Conservation (phyloP, 2,113 vertebrate genomes). For the Phainopepla nitens region DNA sequence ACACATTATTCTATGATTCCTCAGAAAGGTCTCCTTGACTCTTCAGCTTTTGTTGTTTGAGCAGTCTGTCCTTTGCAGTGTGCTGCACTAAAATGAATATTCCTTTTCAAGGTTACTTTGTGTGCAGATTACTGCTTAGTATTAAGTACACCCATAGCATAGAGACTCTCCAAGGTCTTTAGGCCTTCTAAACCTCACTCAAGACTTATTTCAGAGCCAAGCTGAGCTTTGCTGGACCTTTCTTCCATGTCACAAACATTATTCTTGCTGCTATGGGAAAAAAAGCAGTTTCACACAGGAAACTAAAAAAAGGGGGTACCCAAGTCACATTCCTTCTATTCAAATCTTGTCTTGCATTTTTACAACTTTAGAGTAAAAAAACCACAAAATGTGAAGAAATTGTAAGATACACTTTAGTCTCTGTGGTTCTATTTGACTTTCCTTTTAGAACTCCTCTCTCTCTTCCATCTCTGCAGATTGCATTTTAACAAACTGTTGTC, state of each 20-base stretch:
- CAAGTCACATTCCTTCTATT: not conserved
- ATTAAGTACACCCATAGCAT: accelerated
- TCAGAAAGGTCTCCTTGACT: not conserved
- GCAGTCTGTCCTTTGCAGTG: not conserved
- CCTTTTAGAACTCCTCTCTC: not conserved
- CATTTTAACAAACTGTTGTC: not conserved
- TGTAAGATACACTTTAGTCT: accelerated
- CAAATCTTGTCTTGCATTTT: not conserved
- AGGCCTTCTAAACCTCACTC: not conserved
- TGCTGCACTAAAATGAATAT: not conserved
- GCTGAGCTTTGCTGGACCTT: not conserved
- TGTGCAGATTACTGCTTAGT: not conserved
- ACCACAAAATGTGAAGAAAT: not conserved
- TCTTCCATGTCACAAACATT: not conserved
- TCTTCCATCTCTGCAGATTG: not conserved
- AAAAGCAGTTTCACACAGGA: not conserved
- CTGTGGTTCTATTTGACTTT: not conserved
- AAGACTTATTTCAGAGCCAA: not conserved
- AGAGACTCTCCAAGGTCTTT: not conserved
- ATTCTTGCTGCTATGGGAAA: not conserved
- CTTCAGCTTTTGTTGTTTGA: not conserved
- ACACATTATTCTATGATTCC: not conserved
- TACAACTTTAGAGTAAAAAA: not conserved
- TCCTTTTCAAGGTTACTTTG: not conserved
- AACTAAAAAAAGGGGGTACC: not conserved